Conservation (phyloP, 2,888 invertebrate species). For the Venusia cambrica region DNA sequence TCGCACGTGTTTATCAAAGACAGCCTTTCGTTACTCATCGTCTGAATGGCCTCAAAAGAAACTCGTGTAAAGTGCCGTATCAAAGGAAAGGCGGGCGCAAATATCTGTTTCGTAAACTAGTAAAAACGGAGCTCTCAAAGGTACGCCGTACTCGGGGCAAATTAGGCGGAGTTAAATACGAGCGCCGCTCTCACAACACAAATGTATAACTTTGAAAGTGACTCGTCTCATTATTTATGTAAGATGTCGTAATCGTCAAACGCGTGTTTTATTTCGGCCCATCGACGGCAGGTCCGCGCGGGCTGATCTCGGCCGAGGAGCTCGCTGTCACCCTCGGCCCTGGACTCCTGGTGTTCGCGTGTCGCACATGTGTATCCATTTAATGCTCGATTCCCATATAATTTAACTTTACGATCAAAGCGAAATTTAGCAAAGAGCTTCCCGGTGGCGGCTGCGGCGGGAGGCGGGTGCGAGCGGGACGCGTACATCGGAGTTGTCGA, state of each 20-base stretch:
- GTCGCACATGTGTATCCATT: conserved; percentile 76
- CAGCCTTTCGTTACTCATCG: conserved; percentile 82
- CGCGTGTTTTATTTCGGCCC: conserved; percentile 58
- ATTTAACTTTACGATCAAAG: conserved; percentile 82
- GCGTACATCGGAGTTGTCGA: conserved; percentile 70
- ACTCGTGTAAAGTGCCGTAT: conserved; percentile 81
- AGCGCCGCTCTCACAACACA: conserved; percentile 69
- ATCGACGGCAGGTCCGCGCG: conserved; percentile 29
- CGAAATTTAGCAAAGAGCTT: conserved; percentile 80
- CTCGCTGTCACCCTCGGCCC: too few relatives aligned
- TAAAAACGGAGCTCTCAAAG: conserved; percentile 80
- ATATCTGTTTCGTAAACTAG: conserved; percentile 82
- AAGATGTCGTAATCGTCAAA: conserved; percentile 71
- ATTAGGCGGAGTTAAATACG: conserved; percentile 80
- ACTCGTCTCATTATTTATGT: conserved; percentile 77
- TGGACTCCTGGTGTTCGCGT: conserved; percentile 14
- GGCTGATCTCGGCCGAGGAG: conserved; percentile 16
- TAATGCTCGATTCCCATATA: conserved; percentile 81
- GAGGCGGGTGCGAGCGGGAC: conserved; percentile 71
- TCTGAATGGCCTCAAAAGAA: conserved; percentile 82
- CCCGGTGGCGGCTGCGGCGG: conserved; percentile 63
- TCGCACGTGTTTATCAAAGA: conserved; percentile 82
- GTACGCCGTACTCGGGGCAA: conserved; percentile 78
- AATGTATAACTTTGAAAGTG: conserved; percentile 74
- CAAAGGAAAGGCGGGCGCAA: conserved; percentile 80